These are phyloP conservation scores for Morpho achilles DNA, from an alignment of 2,888 invertebrate species.

Conservation along the genomic window DNA sequence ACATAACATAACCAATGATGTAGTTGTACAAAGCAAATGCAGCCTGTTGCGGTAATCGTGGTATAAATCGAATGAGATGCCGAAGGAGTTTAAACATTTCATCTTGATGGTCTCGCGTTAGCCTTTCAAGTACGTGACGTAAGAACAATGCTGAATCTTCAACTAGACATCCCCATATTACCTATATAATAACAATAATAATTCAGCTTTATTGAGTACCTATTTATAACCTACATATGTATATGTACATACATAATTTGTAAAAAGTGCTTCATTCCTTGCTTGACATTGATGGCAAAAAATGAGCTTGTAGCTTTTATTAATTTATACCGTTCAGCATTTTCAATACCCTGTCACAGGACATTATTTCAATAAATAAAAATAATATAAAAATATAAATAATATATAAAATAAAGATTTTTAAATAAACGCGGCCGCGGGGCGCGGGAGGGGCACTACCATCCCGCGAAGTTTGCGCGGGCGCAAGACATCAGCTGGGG, in stretches of 20 bases:
- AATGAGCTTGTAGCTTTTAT: no score
- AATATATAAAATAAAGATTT: no score
- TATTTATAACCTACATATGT: neutral
- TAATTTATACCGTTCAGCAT: no score
- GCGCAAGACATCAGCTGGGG: no score
- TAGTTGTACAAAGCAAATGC: slow-evolving; percentile 99
- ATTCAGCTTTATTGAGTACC: neutral
- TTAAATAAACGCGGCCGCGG: no score
- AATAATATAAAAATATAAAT: no score
- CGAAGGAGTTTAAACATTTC: slow-evolving; percentile 95
- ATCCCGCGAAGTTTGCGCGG: no score
- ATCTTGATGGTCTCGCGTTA: slow-evolving; percentile 96
- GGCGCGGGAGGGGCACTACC: no score
- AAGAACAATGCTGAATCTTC: slow-evolving; percentile 98
- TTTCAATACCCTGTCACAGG: no score
- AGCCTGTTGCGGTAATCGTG: slow-evolving; percentile 96
- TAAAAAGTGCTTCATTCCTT: no score
- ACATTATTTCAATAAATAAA: no score
- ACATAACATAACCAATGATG: slow-evolving; percentile 99
- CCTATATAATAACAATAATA: slow-evolving; percentile 69
- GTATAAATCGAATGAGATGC: slow-evolving; percentile 95
- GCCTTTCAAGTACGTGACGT: slow-evolving; percentile 95
- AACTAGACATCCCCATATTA: slow-evolving; percentile 98
- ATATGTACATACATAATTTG: neutral
- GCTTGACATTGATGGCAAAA: no score